phyloP scores from a whole-genome alignment of 2,113 vertebrate species.

The Saguinus imperator region DNA sequence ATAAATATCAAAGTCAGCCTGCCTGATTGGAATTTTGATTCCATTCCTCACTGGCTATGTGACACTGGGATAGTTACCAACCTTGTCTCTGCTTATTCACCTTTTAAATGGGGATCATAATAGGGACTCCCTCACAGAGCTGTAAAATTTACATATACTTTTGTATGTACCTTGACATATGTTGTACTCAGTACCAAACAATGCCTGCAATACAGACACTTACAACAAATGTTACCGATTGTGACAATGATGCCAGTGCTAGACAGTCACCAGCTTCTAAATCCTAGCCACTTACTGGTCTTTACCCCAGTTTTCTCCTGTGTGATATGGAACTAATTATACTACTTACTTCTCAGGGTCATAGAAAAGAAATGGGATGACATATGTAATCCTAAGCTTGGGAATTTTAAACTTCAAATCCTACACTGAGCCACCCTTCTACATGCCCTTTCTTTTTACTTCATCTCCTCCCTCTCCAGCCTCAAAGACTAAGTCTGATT shows the following conservation, averaged over 20 bases:
- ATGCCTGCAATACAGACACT: not conserved
- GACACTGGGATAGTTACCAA: not conserved
- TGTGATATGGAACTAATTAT: not conserved
- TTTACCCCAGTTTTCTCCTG: not conserved
- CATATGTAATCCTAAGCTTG: not conserved
- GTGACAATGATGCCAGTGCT: not conserved
- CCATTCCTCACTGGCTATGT: not conserved
- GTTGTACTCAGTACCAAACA: too few species aligned
- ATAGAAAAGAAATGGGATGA: not conserved
- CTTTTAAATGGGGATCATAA: not conserved
- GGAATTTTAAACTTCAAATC: not conserved
- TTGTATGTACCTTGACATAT: not conserved
- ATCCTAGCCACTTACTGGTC: not conserved
- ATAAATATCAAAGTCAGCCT: not conserved
- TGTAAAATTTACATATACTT: not conserved
- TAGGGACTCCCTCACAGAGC: not conserved
- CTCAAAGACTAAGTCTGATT: not conserved
- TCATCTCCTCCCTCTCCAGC: not conserved
- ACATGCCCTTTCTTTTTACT: not conserved
- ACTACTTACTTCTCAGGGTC: not conserved
- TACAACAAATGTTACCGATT: not conserved
- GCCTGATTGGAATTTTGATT: not conserved
- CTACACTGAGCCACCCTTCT: not conserved
- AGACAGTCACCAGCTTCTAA: not conserved
- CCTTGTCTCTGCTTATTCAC: not conserved